phyloP scores from a whole-genome alignment of 2,113 vertebrate genomes.

The Polypterus senegalus region DNA sequence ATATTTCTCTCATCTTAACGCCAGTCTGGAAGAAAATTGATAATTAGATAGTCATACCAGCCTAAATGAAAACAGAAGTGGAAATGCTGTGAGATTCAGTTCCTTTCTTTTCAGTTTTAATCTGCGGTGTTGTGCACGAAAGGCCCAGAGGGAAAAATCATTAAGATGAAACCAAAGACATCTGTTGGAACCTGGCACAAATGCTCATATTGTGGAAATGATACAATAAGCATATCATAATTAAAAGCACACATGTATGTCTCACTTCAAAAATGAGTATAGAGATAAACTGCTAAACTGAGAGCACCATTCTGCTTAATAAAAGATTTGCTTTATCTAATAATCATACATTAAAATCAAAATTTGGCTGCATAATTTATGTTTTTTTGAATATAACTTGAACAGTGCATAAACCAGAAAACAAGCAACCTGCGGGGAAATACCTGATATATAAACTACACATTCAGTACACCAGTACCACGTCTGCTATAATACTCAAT shows the following conservation, averaged over 20 bases:
- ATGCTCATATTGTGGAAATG: slow-evolving; percentile 28
- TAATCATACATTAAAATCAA: no score
- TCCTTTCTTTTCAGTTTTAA: slow-evolving; percentile 22
- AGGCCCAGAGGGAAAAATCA: slow-evolving; percentile 21
- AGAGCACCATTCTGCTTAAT: no score
- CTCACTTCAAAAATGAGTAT: slow-evolving; percentile 13
- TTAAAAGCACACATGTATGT: slow-evolving; percentile 24
- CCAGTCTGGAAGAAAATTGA: slow-evolving; percentile 12
- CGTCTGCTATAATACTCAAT: no score
- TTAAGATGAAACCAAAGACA: slow-evolving; percentile 30
- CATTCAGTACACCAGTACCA: no score
- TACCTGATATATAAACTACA: no score
- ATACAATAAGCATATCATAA: slow-evolving; percentile 21
- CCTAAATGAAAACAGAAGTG: slow-evolving; percentile 28
- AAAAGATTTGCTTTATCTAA: no score
- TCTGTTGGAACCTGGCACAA: slow-evolving; percentile 26
- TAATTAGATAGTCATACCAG: slow-evolving; percentile 23
- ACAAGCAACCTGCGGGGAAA: no score
- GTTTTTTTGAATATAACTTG: no score
- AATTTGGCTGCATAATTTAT: no score
- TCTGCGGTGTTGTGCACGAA: slow-evolving; percentile 18
- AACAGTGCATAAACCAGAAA: no score
- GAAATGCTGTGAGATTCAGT: slow-evolving; percentile 11
- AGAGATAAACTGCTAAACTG: no score
- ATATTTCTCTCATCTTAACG: slow-evolving; percentile 19